Evolutionary conservation across 2,888 invertebrate genomes (phyloP).

Genomic region (Amitus sp.): DNA sequence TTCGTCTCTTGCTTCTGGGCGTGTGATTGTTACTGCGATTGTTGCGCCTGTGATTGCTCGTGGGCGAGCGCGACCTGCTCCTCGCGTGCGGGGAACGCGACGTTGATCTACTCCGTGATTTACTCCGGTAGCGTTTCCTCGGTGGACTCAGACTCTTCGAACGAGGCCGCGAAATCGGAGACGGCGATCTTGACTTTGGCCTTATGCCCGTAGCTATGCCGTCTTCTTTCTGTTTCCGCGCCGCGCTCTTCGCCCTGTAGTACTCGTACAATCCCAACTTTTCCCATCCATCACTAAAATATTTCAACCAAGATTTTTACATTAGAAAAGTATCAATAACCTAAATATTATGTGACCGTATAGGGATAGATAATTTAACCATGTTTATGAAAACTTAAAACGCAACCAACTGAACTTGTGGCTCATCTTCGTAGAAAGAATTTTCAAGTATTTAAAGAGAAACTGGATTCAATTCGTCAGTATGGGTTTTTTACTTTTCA

Average conservation of each 20-base stretch:
- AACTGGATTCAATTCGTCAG: no score
- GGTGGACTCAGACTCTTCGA: conserved; percentile 79
- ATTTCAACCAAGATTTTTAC: no score
- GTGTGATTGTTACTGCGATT: conserved; percentile 60
- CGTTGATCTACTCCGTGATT: conserved; percentile 70
- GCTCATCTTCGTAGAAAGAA: no score
- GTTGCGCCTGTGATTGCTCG: conserved; percentile 60
- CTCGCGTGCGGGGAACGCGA: conserved; percentile 65
- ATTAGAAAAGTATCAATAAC: no score
- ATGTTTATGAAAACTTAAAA: no score
- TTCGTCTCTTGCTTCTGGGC: conserved; percentile 66
- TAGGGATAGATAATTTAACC: no score
- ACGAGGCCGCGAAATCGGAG: conserved; percentile 80
- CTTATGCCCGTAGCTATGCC: conserved; percentile 79
- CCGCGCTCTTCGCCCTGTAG: conserved; percentile 94
- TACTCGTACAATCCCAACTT: conserved; percentile 97
- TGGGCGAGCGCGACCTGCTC: conserved; percentile 66
- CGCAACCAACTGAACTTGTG: no score
- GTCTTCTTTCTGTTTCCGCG: conserved; percentile 88
- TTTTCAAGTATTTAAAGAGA: no score
- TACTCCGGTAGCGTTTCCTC: conserved; percentile 79
- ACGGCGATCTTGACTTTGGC: conserved; percentile 80
- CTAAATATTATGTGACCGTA: no score
- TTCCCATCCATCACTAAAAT: conserved; percentile 94
- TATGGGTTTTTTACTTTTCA: no score